A percentile compares a stretch with the other conserved stretches of the same genome.
Evolutionary conservation across 2,888 invertebrate species (phyloP).

Genomic region (Leptopilina drosophilae): DNA sequence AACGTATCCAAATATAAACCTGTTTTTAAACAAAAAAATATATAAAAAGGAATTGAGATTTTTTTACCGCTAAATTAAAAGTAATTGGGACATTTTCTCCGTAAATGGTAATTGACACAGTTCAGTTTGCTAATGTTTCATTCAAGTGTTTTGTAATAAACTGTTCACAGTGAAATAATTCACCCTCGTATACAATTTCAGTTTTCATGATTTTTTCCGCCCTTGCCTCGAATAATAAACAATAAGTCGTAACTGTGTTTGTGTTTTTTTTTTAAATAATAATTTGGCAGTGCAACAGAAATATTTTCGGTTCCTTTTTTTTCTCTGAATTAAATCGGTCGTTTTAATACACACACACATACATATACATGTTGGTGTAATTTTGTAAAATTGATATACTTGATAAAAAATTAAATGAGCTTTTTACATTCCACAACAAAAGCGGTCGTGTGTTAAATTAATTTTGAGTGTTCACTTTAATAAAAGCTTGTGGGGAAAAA

Average conservation of each 20-base stretch:
- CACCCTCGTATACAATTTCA: background rate
- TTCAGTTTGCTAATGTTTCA: conserved; percentile 3
- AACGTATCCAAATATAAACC: background rate
- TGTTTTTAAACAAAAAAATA: background rate
- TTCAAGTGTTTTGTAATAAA: conserved; percentile 11
- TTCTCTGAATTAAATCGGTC: background rate
- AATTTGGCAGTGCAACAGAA: background rate
- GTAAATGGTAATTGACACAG: conserved; percentile 10
- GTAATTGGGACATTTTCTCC: background rate
- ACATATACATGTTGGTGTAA: background rate
- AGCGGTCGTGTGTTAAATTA: conserved; percentile 3
- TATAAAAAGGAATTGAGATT: background rate
- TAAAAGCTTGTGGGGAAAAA: conserved; percentile 3
- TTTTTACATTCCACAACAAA: background rate
- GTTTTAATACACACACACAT: no score
- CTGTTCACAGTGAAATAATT: background rate
- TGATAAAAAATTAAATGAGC: background rate
- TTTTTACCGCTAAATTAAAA: background rate
- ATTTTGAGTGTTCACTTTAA: conserved; percentile 14
- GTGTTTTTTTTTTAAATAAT: background rate
- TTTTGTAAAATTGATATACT: conserved; percentile 18
- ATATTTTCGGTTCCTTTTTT: background rate
- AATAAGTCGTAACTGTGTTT: background rate
- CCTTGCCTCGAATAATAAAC: background rate
- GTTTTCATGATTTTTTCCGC: background rate